phyloP scores from a whole-genome alignment of 2,797 vertebrate species.

The Urophycis tenuis region DNA sequence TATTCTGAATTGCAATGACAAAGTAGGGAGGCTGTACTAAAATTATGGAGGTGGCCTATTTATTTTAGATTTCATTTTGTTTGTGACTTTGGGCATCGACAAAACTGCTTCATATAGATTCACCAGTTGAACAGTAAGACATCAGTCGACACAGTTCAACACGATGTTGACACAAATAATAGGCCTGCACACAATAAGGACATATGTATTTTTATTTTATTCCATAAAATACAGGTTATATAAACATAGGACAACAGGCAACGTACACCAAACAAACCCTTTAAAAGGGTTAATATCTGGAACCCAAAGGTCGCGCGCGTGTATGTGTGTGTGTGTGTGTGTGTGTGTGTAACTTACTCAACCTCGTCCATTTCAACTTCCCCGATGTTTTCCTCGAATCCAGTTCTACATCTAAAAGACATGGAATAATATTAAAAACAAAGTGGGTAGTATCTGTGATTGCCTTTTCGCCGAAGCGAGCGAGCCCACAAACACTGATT shows the following conservation, averaged over 20 bases:
- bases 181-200: neutral
- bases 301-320: too few species aligned
- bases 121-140: neutral
- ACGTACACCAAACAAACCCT: neutral
- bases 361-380: neutral
- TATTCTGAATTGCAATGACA: neutral
- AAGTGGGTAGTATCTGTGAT: neutral
- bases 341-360: neutral
- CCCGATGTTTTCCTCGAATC: neutral
- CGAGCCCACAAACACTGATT: neutral
- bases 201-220: neutral
- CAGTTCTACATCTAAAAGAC: neutral
- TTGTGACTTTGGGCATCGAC: neutral
- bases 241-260: neutral
- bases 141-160: neutral
- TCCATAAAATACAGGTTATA: neutral
- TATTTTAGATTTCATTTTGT: neutral
- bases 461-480: neutral
- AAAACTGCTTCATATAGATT: neutral
- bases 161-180: neutral
- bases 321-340: too few species aligned
- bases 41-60: neutral
- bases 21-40: neutral
- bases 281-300: neutral
- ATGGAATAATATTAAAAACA: neutral